Evolutionary conservation across 1,140 invertebrate species (phyloP).

Genomic region (Drosophila ogumai): DNA sequence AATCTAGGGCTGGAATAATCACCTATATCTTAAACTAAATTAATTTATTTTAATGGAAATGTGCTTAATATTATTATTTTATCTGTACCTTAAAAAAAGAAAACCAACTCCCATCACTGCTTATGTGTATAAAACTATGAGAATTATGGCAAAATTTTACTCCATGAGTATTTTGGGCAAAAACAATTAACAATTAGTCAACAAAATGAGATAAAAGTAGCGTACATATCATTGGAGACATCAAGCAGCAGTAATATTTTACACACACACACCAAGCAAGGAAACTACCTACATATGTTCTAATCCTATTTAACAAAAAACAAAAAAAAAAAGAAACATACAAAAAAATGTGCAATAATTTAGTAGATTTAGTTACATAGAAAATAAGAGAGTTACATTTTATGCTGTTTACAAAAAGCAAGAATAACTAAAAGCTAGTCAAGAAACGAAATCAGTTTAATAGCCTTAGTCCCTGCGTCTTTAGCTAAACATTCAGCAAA

Average conservation of each 20-base stretch:
- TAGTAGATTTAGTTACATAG: conserved; percentile 51
- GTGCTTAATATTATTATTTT: not conserved
- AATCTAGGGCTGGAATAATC: not conserved
- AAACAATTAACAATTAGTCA: conserved; percentile 24
- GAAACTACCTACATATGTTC: conserved; percentile 45
- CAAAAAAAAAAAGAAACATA: not conserved
- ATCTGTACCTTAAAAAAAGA: not conserved
- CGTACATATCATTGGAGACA: conserved; percentile 46
- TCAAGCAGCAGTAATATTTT: conserved; percentile 20
- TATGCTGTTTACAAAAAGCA: conserved; percentile 72
- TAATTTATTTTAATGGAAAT: not conserved
- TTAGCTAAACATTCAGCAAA: conserved; percentile 27
- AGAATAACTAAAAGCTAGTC: conserved; percentile 68
- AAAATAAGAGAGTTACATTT: conserved; percentile 64
- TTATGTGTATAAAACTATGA: conserved; percentile 4
- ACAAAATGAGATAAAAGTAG: conserved; percentile 17
- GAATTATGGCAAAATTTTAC: conserved; percentile 52
- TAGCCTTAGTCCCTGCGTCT: conserved; percentile 30
- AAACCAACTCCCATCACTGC: conserved; percentile 21
- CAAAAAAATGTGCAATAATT: conserved; percentile 65
- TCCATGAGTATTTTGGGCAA: conserved; percentile 37
- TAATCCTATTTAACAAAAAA: conserved; percentile 56
- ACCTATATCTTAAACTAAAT: not conserved
- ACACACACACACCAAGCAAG: conserved; percentile 21
- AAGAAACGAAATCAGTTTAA: conserved; percentile 46